Evolutionary conservation across 2,113 vertebrate species (phyloP), one percentile per base, ranked within the genome.

Genomic region (Barbus barbus): DNA sequence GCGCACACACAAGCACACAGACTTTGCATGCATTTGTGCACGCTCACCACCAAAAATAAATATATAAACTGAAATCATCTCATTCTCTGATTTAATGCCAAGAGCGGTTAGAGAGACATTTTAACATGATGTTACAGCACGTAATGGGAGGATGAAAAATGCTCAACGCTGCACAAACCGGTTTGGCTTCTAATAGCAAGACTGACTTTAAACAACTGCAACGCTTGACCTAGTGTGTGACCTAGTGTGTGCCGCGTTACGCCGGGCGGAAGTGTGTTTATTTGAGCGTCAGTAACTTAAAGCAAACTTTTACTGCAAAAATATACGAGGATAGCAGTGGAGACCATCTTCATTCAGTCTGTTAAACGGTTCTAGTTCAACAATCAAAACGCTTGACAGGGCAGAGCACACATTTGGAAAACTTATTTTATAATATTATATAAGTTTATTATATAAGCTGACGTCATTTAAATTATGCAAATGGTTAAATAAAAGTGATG

Each of bases 51-150:
- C 86, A 86, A 91, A 93, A 93, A 94, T 92, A 93, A 93, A 94
- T 94, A 93, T 92, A 94, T 93, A 93, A 93, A 91, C 91, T 69
- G 79, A 83, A 92, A 91, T 89, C 91, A 93, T 93, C 92, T 91
- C 78, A 90, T 91, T 92, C 93, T 92, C 92, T 94, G 93, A 93
- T 93, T 91, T 79, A 67, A 5, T 78, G 92, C 93, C 93, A 93
- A 91, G 88, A 91, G 83, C 78, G 86, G 91, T 85, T 79, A 93
- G 90, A 93, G 90, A 89, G 91, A 91, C 90, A 86, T 90, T 93
- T 73, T 85, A 67, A 80, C 91, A 91, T 92, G 90, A 90, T 92
- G 91, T 91, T 92, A 90, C 86, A 91, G 88, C 91, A 89, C 77
- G 69, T 86, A 84, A 90, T 89, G 88, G 91, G 91, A 91, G 91